These are phyloP conservation scores for Dryobota labecula DNA, from an alignment of 2,888 invertebrate species.

Conservation along the genomic window DNA sequence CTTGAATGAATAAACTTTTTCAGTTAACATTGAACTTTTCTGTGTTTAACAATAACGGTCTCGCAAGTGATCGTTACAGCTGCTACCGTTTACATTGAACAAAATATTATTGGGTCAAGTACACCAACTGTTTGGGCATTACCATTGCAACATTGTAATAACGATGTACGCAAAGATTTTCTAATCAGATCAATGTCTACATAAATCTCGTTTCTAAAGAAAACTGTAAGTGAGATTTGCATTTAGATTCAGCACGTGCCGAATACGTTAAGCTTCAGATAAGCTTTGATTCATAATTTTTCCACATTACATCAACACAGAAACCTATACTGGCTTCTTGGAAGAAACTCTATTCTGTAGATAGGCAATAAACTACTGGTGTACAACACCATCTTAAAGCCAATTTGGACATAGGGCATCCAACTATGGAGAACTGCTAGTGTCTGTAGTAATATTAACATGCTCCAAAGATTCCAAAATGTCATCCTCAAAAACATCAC, in stretches of 20 bases:
- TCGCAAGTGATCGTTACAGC: conserved; percentile 47
- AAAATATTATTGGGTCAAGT: conserved; percentile 61
- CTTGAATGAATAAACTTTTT: conserved; percentile 56
- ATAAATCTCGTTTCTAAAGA: conserved; percentile 26
- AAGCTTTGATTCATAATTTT: conserved; percentile 30
- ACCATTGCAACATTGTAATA: conserved; percentile 33
- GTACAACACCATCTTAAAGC: no score
- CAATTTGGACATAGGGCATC: no score
- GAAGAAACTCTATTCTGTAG: no score
- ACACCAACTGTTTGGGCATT: conserved; percentile 37
- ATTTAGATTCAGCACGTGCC: conserved; percentile 13
- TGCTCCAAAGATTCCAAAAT: no score
- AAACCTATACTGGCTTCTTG: no score
- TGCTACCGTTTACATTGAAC: conserved; percentile 43
- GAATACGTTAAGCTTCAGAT: neutral
- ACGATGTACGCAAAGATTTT: conserved; percentile 31
- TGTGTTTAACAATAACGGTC: conserved; percentile 51
- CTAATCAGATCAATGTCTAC: conserved; percentile 26
- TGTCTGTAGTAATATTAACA: no score
- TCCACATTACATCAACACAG: conserved; percentile 34
- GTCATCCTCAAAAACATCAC: no score
- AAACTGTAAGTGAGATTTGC: conserved; percentile 15
- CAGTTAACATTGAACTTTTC: conserved; percentile 58
- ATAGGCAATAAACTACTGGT: no score
- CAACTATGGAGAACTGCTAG: no score